These are phyloP conservation scores for Zoanthus solanderi DNA, from an alignment of 92 coral and sea anemone genomes.

Conservation along the genomic window DNA sequence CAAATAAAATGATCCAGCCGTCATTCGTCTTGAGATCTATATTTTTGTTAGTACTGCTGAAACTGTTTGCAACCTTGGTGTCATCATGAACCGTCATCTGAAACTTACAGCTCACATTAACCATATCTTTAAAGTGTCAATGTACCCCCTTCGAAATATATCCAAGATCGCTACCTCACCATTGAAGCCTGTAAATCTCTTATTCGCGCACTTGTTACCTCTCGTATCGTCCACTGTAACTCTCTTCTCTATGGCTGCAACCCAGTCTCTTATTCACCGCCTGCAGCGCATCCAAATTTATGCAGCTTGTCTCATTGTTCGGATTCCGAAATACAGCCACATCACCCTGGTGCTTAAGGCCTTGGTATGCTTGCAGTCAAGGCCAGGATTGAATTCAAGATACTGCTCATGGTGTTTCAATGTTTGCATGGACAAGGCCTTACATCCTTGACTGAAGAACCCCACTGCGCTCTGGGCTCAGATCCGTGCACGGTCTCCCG, in stretches of 20 bases:
- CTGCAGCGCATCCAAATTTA: too few relatives aligned
- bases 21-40: background rate
- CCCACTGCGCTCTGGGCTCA: too few relatives aligned
- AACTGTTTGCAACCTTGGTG: background rate
- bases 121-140: background rate
- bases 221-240: background rate
- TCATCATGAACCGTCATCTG: background rate
- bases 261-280: background rate
- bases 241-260: background rate
- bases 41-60: background rate
- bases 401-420: too few relatives aligned
- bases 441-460: too few relatives aligned
- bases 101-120: background rate
- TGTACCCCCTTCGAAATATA: background rate
- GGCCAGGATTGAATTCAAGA: too few relatives aligned
- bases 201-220: constrained; percentile 3
- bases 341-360: too few relatives aligned
- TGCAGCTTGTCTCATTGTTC: too few relatives aligned
- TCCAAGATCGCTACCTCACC: background rate
- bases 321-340: too few relatives aligned
- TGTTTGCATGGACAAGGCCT: too few relatives aligned
- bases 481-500: too few relatives aligned
- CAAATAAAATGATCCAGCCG: too few relatives aligned
- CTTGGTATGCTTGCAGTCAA: too few relatives aligned
- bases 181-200: constrained; percentile 1